Percentiles rank a stretch among this genome's conserved stretches.
These are phyloP conservation scores for Pseudocheirus occidentalis DNA, from an alignment of 2,797 vertebrate genomes.

Conservation along the genomic window DNA sequence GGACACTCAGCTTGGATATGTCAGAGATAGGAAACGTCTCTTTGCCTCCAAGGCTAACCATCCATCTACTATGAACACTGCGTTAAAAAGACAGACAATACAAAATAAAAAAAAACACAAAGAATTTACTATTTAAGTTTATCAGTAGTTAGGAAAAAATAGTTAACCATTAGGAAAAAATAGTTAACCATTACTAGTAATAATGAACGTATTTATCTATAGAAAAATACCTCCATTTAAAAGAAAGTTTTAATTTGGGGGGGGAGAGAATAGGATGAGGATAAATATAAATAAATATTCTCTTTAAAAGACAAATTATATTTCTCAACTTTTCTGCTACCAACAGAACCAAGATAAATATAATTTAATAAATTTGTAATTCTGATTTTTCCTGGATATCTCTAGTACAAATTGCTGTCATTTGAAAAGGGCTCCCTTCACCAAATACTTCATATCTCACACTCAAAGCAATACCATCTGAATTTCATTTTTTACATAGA, in stretches of 20 bases:
- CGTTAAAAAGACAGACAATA: not conserved
- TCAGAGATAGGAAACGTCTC: not conserved
- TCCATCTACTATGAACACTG: not conserved
- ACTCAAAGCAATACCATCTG: not conserved
- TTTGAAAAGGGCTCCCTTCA: not conserved
- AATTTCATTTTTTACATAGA: not conserved
- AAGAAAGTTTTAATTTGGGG: not conserved
- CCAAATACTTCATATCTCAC: not conserved
- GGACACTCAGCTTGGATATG: not conserved
- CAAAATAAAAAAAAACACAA: not conserved
- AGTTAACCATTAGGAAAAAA: not conserved
- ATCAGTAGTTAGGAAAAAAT: not conserved
- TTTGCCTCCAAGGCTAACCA: not conserved
- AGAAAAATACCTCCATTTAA: not conserved
- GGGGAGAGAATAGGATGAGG: not conserved
- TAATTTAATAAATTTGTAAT: not conserved
- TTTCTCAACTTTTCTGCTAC: not conserved
- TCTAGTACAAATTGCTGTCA: not conserved
- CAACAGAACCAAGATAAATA: not conserved
- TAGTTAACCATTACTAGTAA: not conserved
- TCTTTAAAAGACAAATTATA: not conserved
- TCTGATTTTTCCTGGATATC: not conserved
- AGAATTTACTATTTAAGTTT: not conserved
- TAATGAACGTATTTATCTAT: not conserved
- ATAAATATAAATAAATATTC: not conserved